These are phyloP conservation scores for Thera obeliscata DNA, from an alignment of 2,888 invertebrate species.

Conservation along the genomic window DNA sequence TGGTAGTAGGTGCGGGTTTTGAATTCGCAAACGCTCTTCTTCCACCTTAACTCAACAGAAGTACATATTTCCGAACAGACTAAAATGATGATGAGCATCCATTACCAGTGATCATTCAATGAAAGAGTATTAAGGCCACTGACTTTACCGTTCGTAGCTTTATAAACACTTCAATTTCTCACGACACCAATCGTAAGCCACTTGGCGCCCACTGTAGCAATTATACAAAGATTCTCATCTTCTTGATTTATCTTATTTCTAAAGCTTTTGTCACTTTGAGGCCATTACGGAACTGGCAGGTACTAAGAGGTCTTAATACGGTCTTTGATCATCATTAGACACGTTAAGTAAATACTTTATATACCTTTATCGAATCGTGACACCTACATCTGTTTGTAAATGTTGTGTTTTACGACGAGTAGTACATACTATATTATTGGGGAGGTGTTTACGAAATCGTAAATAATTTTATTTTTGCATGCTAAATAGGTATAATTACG, in stretches of 20 bases:
- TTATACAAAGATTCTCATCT: constrained; percentile 4
- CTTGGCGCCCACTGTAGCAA: constrained; percentile 7
- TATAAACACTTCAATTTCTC: constrained; percentile 15
- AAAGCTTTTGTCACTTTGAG: background rate
- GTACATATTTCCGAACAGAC: too few relatives aligned
- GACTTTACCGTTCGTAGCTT: constrained; percentile 20
- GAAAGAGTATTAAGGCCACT: constrained; percentile 23
- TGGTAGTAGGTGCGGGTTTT: too few relatives aligned
- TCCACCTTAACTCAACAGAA: too few relatives aligned
- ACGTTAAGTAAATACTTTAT: background rate
- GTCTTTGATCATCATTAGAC: background rate
- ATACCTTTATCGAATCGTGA: too few relatives aligned
- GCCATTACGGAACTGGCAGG: background rate
- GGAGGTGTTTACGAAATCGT: too few relatives aligned
- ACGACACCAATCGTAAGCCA: constrained; percentile 22
- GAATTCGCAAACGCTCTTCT: too few relatives aligned
- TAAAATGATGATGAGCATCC: too few relatives aligned
- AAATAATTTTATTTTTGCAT: too few relatives aligned
- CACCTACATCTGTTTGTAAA: background rate
- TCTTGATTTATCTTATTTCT: background rate
- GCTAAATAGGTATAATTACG: too few relatives aligned
- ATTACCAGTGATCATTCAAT: background rate
- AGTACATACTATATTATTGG: too few relatives aligned
- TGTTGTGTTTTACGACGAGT: too few relatives aligned
- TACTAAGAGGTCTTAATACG: background rate